Evolutionary conservation across 1,140 invertebrate genomes (phyloP).

Genomic region (Pseudomyrmex flavicornis): DNA sequence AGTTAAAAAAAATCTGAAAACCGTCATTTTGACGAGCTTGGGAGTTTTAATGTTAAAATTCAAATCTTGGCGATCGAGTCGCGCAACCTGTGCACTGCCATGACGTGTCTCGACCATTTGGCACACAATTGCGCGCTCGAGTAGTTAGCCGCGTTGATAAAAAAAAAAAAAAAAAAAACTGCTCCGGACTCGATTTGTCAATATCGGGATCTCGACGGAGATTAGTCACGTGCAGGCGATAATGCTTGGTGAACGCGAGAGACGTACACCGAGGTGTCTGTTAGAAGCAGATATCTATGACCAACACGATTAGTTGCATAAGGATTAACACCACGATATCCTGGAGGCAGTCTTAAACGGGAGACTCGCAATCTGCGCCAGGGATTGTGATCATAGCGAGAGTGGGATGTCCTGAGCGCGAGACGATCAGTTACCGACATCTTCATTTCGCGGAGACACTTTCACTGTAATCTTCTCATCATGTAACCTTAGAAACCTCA

Average conservation of each 20-base stretch:
- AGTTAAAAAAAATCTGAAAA: too few relatives aligned
- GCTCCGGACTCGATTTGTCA: slow-evolving; percentile 75
- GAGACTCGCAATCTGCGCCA: slow-evolving; percentile 2
- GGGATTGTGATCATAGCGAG: too few relatives aligned
- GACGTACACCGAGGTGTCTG: slow-evolving; percentile 38
- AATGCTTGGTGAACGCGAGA: slow-evolving; percentile 68
- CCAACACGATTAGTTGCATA: slow-evolving; percentile 36
- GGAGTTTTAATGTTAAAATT: too few relatives aligned
- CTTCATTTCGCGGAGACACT: neutral
- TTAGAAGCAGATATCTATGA: slow-evolving; percentile 39
- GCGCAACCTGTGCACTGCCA: slow-evolving; percentile 74
- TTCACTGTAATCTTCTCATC: neutral
- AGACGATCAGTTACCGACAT: neutral
- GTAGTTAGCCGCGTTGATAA: slow-evolving; percentile 27
- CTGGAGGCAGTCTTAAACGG: slow-evolving; percentile 7
- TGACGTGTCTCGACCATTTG: slow-evolving; percentile 68
- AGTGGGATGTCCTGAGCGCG: too few relatives aligned
- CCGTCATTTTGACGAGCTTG: too few relatives aligned
- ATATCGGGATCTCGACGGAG: slow-evolving; percentile 76
- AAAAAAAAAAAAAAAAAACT: slow-evolving; percentile 52
- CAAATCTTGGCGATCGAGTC: slow-evolving; percentile 70
- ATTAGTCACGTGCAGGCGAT: slow-evolving; percentile 77
- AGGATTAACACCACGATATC: slow-evolving; percentile 21
- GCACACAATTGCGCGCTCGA: slow-evolving; percentile 35
- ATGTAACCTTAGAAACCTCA: too few relatives aligned